These are phyloP conservation scores for Sus scrofa DNA, from an alignment of 2,113 vertebrate species.

Conservation along the genomic window DNA sequence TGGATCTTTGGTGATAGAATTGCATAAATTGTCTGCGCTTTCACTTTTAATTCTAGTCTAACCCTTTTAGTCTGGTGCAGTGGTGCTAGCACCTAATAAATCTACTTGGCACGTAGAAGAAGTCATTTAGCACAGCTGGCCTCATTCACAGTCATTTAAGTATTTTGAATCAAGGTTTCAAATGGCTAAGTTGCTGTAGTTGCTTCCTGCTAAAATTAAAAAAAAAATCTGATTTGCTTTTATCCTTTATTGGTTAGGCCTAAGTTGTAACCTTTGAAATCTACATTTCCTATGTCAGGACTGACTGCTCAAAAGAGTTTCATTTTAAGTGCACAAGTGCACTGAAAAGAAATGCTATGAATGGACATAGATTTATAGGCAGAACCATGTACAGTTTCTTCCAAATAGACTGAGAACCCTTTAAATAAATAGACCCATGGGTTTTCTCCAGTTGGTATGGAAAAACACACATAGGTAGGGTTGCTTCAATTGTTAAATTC, in stretches of 20 bases:
- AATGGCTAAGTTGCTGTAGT: neutral
- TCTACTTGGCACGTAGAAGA: neutral
- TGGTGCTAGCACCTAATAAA: neutral
- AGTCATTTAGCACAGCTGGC: neutral
- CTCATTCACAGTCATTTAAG: neutral
- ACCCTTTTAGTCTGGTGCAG: neutral
- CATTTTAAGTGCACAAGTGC: neutral
- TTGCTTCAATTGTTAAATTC: conserved; percentile 56
- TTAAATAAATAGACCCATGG: conserved; percentile 56
- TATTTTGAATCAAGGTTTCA: conserved; percentile 34
- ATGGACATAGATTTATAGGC: conserved; percentile 32
- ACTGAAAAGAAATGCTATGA: conserved; percentile 49
- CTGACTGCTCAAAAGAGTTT: neutral
- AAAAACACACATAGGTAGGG: conserved; percentile 53
- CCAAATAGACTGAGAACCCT: conserved; percentile 18
- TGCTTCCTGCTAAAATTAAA: conserved; percentile 52
- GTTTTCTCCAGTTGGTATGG: conserved; percentile 50
- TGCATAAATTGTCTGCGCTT: neutral
- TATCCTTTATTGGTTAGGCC: conserved; percentile 2
- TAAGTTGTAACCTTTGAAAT: conserved; percentile 43
- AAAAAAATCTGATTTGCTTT: neutral
- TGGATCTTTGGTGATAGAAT: neutral
- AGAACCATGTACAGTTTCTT: neutral
- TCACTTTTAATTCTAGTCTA: neutral
- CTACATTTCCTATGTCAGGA: neutral